Base-by-base conservation (phyloP, 1,140 invertebrate genomes). In the Glossosoma conforme region DNA sequence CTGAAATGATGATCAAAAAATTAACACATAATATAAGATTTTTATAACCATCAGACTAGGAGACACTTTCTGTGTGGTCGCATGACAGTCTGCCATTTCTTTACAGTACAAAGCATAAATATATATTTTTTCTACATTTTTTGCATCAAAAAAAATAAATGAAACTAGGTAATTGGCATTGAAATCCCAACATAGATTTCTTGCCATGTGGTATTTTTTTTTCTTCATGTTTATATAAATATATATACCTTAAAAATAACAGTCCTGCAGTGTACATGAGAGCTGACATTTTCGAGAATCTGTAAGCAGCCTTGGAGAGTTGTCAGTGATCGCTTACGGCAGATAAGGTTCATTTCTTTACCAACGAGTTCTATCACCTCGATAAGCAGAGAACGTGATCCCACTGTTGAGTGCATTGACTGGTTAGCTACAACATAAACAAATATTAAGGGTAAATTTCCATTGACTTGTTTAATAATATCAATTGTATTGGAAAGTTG, bases 301-400 rank as follows among this genome's bases (percentile, higher is more conserved):
- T 54, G 24, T 6, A 58, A 38, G 47, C 46, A 58, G 9, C 43
- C 47, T 22, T 35, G 28, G 4, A 58, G 30, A 3, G 32, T 42
- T 21, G 15, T 21, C 9, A 51, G 24, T 4, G 56, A 46, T 25
- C 42, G 46, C 32, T 30, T 46, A 18, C 46, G 41, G 19, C 30
- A 35, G 13, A 58, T 37, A 14, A 51, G 43, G 22, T 36, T 47
- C 56, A 58, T 58, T 47, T 58, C 56, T 47, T 47, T 58, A 3
- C 48, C 19, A 13, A 45, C 21, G 18, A 58, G 44, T 36, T 58
- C 47, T 13, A 54, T 43, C 17, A 58, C 21, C 44, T 58, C 56
- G n/a, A 19, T 17, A 20, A 58, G 24, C 9, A 58, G 14, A 11
- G 56, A 58, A 6, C 36, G 5, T 10, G 42, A 24, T 21, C 56